Evolutionary conservation across 2,797 vertebrate species (phyloP).

Genomic region (Sebastes steindachneri): DNA sequence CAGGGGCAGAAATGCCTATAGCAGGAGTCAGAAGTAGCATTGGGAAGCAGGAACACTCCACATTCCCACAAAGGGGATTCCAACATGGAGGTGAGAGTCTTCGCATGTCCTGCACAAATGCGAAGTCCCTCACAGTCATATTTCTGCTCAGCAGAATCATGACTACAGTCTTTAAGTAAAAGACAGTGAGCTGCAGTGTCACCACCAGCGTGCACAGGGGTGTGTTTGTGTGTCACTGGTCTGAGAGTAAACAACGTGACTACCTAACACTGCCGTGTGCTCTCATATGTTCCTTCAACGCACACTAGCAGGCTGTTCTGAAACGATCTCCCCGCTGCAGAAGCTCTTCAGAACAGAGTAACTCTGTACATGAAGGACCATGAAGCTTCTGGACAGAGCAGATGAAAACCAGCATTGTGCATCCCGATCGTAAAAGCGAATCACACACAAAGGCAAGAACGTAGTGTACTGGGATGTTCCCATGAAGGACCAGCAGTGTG

Average conservation of each 20-base stretch:
- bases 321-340: slow-evolving; percentile 29
- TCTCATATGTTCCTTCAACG: slow-evolving; percentile 43
- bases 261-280: slow-evolving; percentile 72
- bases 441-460: slow-evolving; percentile 45
- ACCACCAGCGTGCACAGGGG: slow-evolving; percentile 48
- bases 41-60: slow-evolving; percentile 55
- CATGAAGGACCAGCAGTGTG: slow-evolving; percentile 37
- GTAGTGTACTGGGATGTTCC: slow-evolving; percentile 22
- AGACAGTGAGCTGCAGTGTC: slow-evolving; percentile 59
- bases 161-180: slow-evolving; percentile 53
- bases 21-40: slow-evolving; percentile 54
- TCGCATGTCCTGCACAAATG: slow-evolving; percentile 77
- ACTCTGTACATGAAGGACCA: slow-evolving; percentile 30
- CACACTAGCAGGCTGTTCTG: slow-evolving; percentile 45
- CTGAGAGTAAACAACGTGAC: slow-evolving; percentile 76
- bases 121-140: slow-evolving; percentile 49
- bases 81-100: slow-evolving; percentile 81
- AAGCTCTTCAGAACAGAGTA: slow-evolving; percentile 48
- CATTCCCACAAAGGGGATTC: slow-evolving; percentile 77
- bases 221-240: slow-evolving; percentile 75
- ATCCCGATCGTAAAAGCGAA: slow-evolving; percentile 31
- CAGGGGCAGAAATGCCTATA: slow-evolving; percentile 40
- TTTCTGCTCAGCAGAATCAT: slow-evolving; percentile 46
- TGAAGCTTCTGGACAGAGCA: slow-evolving; percentile 8
- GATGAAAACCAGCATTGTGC: slow-evolving; percentile 53